phyloP scores from a whole-genome alignment of 2,113 vertebrate genomes.

The Bujurquina vittata region DNA sequence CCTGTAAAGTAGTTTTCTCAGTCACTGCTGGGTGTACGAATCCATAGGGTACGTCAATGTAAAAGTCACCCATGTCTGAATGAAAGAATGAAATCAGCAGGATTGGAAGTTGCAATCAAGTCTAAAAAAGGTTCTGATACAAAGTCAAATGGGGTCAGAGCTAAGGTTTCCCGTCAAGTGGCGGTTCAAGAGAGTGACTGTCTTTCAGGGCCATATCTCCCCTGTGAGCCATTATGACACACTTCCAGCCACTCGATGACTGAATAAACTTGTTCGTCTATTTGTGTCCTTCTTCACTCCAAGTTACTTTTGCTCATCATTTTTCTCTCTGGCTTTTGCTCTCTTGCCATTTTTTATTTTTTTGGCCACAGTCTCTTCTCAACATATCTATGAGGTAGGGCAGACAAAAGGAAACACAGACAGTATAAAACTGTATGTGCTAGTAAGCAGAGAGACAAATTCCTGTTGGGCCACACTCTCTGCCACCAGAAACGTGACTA shows the following conservation, averaged over 20 bases:
- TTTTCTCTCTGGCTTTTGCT: background rate
- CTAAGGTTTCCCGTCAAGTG: slow-evolving; percentile 47
- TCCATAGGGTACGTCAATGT: background rate
- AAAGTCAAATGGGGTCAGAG: background rate
- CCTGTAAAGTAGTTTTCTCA: background rate
- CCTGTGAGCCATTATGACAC: background rate
- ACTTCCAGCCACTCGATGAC: slow-evolving; percentile 13
- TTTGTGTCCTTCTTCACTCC: background rate
- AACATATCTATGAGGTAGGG: background rate
- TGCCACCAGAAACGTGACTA: slow-evolving; percentile 26
- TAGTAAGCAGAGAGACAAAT: background rate
- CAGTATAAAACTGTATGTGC: slow-evolving; percentile 1
- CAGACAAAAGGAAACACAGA: slow-evolving; percentile 7
- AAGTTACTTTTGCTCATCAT: background rate
- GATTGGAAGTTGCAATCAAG: background rate
- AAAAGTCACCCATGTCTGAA: background rate
- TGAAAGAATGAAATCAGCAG: background rate
- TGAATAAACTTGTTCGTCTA: slow-evolving; percentile 8
- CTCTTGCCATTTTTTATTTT: background rate
- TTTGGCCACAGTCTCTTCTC: background rate
- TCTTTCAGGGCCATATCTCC: slow-evolving; percentile 36
- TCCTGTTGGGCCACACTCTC: slow-evolving; percentile 33
- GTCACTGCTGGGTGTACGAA: background rate
- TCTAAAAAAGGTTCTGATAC: background rate
- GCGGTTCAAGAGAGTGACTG: slow-evolving; percentile 16